Percentiles rank a stretch among this genome's conserved stretches.
phyloP scores from a whole-genome alignment of 2,797 vertebrate species.

The Sebastes itinus region DNA sequence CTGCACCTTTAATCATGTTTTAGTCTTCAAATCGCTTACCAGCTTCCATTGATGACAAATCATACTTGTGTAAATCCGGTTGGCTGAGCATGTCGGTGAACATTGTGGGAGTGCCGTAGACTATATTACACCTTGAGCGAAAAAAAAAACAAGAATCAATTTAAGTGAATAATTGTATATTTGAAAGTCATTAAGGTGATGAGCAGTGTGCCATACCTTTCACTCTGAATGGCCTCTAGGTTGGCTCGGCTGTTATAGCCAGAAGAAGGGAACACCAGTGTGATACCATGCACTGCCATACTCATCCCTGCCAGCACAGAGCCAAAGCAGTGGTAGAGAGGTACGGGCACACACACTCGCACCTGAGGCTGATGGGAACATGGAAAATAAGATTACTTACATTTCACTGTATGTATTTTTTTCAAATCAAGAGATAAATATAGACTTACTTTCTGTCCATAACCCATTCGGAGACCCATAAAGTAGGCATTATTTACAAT shows the following conservation, averaged over 20 bases:
- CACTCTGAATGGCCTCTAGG: constrained; percentile 84
- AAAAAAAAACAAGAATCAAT: not conserved
- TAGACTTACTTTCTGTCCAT: constrained; percentile 72
- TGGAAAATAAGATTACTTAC: not conserved
- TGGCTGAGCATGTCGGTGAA: constrained; percentile 87
- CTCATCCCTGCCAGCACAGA: constrained; percentile 85
- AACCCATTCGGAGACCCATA: constrained; percentile 76
- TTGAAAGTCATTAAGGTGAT: not conserved
- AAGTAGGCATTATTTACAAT: constrained; percentile 89
- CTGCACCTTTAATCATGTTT: not conserved
- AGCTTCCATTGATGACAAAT: constrained; percentile 80
- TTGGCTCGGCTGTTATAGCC: constrained; percentile 81
- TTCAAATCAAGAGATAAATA: not conserved
- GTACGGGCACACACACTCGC: constrained; percentile 77
- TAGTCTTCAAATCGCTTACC: constrained; percentile 76
- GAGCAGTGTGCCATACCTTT: constrained; percentile 79
- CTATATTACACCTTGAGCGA: constrained; percentile 77
- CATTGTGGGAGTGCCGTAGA: constrained; percentile 91
- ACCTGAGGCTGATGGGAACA: constrained; percentile 61
- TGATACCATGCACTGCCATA: constrained; percentile 82
- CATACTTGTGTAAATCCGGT: constrained; percentile 78
- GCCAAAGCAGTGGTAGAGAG: constrained; percentile 90
- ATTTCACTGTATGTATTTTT: not conserved
- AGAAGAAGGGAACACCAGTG: constrained; percentile 83
- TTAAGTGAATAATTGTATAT: not conserved